Evolutionary conservation across 2,888 invertebrate genomes (phyloP).

Genomic region (Gastrophysa polygoni): DNA sequence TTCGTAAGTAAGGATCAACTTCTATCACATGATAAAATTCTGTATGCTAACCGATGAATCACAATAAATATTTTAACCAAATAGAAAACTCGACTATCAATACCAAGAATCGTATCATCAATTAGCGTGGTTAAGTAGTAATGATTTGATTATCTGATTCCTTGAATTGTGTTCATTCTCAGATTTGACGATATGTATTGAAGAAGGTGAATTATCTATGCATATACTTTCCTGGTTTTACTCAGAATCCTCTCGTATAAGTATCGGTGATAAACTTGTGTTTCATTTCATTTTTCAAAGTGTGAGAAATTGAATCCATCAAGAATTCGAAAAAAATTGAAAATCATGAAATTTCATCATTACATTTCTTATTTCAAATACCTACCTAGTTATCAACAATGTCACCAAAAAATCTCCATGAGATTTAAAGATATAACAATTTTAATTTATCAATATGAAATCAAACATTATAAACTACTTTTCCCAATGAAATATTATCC

Average conservation of each 20-base stretch:
- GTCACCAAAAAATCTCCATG: too few species aligned
- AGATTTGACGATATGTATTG: neutral
- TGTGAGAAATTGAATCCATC: neutral
- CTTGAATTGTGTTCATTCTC: slow-evolving; percentile 18
- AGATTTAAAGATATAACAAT: too few species aligned
- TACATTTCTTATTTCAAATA: too few species aligned
- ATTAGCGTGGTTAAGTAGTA: slow-evolving; percentile 6
- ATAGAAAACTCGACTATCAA: slow-evolving; percentile 6
- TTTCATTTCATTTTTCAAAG: neutral
- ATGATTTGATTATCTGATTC: slow-evolving; percentile 23
- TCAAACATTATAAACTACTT: too few species aligned
- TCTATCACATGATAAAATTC: neutral
- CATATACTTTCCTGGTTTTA: neutral
- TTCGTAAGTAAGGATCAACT: slow-evolving; percentile 17
- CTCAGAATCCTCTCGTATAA: neutral
- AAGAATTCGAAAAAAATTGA: too few species aligned
- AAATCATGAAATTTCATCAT: too few species aligned
- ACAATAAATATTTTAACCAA: slow-evolving; percentile 1
- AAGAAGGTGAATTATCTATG: neutral
- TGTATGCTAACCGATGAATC: neutral
- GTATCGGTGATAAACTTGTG: neutral
- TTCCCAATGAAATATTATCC: too few species aligned
- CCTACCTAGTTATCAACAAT: too few species aligned
- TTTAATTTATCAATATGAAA: too few species aligned
- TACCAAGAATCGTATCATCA: slow-evolving; percentile 16